Evolutionary conservation across 2,113 vertebrate genomes (phyloP), one percentile per base, ranked within the genome.

Genomic region (Ascaphus truei): DNA sequence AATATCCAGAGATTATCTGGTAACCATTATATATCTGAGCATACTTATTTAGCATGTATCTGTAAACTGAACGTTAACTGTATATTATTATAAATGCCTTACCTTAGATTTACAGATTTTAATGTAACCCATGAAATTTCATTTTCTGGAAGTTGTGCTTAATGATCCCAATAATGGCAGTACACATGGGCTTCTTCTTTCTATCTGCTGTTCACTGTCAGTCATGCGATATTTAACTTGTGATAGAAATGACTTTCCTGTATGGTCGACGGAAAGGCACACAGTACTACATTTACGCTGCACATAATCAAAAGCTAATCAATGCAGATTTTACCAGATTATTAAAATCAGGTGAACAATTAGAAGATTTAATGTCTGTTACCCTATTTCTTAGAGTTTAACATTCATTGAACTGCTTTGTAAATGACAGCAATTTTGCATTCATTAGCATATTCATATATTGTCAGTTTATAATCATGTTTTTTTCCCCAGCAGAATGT

Each of bases 151-250:
- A 87, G 84, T 76, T 71, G 83, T 9, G 66, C 73, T 89, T 95
- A 96, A 96, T 90, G 93, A 88, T 85, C 89, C 91, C 67, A 92
- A 91, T 95, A 93, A 96, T 92, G 82, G 84, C 83, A 55, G 68
- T 79, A 62, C 81, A 65, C 74, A 59, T 63, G 84, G 83, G 83
- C 73, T 77, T 72, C n/a, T n/a, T n/a, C 79, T 77, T 81, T 81
- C 84, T 83, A 67, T 72, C 81, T 83, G 73, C 81, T 76, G 29
- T 76, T 77, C 69, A 76, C 83, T 81, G 58, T 73, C 80, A 88
- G 84, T 84, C 85, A 75, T 71, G 81, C 76, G 82, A 83, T 79
- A 45, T 85, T 89, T 83, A 88, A 82, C 72, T 7, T 39, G 34
- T 80, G 77, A 79, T 84, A 82, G 82, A 85, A 85, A 80, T 79